Percentiles rank a stretch among this genome's conserved stretches.
These are phyloP conservation scores for Euthynnus affinis DNA, from an alignment of 2,797 vertebrate species.

Conservation along the genomic window DNA sequence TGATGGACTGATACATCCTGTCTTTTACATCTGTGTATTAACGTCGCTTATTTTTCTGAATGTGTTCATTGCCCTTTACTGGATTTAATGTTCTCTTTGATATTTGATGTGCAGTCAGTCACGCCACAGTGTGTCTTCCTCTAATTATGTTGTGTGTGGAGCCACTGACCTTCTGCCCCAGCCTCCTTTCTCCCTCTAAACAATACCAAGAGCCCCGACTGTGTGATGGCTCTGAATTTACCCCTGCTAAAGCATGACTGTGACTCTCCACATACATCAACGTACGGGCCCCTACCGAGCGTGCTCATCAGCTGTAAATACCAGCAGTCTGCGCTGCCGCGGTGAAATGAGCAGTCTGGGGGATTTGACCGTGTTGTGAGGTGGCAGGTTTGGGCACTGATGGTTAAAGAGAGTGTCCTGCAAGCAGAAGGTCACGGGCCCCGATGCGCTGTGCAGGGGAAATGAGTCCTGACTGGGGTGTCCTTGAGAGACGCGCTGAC, in stretches of 20 bases:
- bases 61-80: background rate
- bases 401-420: conserved; percentile 51
- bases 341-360: conserved; percentile 56
- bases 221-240: conserved; percentile 71
- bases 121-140: conserved; percentile 57
- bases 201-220: conserved; percentile 68
- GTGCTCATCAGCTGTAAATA: conserved; percentile 84
- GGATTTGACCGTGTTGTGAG: conserved; percentile 44
- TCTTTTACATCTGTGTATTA: background rate
- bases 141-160: conserved; percentile 62
- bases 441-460: conserved; percentile 39
- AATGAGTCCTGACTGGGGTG: conserved; percentile 37
- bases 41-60: background rate
- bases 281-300: conserved; percentile 71
- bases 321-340: conserved; percentile 74
- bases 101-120: conserved; percentile 58
- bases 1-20: background rate
- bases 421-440: conserved; percentile 65
- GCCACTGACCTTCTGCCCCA: conserved; percentile 76
- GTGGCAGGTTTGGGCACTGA: conserved; percentile 50
- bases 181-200: conserved; percentile 36
- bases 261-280: conserved; percentile 78
- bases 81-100: conserved; percentile 36
- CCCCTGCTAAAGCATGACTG: conserved; percentile 76
- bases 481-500: conserved; percentile 43